phyloP scores from a whole-genome alignment of 1,140 invertebrate genomes.

The Solen grandis region DNA sequence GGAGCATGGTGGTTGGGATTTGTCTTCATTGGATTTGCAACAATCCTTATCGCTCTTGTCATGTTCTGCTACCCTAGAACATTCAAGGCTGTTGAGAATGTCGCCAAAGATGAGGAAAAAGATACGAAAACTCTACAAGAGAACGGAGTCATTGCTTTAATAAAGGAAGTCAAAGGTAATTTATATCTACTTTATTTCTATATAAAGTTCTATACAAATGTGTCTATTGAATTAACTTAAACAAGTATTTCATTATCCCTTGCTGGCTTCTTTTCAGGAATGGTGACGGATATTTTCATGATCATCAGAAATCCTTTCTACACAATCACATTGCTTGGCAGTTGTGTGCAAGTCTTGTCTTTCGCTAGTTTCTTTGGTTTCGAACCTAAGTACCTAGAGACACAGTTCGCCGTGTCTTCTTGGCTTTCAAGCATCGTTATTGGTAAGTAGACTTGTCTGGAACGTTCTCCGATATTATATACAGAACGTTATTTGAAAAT shows the following conservation, averaged over 20 bases:
- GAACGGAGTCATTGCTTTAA: not conserved
- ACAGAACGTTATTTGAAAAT: not conserved
- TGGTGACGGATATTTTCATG: not conserved
- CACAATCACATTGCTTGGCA: conserved; percentile 93
- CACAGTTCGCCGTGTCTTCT: conserved; percentile 50
- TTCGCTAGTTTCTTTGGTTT: conserved; percentile 41
- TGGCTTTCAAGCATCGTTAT: conserved; percentile 47
- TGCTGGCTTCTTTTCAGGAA: conserved; percentile 7
- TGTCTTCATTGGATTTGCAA: not conserved
- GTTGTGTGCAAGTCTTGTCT: conserved; percentile 87
- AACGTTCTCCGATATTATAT: not conserved
- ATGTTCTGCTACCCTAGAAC: conserved; percentile 32
- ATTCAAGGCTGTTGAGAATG: not conserved
- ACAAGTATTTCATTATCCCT: not conserved
- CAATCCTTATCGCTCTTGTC: conserved; percentile 14
- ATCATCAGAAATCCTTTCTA: conserved; percentile 85
- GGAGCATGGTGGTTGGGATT: conserved; percentile 50
- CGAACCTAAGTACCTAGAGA: conserved; percentile 58
- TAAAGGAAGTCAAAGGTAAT: conserved; percentile 13
- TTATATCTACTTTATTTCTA: not conserved
- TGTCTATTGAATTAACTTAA: not conserved
- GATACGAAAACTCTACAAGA: not conserved
- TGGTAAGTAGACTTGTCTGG: conserved; percentile 19
- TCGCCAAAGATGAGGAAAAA: not conserved
- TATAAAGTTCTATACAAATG: not conserved